These are phyloP conservation scores for Xiphophorus hellerii DNA, from an alignment of 2,113 vertebrate species.

Conservation along the genomic window DNA sequence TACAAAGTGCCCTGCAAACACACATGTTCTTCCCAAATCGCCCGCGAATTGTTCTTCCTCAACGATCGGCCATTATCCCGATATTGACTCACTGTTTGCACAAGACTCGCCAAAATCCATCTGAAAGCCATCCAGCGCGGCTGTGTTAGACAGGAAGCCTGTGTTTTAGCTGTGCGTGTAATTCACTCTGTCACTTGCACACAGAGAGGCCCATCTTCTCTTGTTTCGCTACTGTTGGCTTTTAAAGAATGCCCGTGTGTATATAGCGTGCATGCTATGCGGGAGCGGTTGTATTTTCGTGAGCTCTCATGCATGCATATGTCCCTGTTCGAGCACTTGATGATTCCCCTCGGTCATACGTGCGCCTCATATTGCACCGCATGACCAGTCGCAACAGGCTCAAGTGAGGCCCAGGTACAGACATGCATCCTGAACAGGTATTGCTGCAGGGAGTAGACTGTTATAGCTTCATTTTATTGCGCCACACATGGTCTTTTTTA, in stretches of 20 bases:
- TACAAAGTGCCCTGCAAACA: slow-evolving; percentile 64
- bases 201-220: slow-evolving; percentile 66
- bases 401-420: slow-evolving; percentile 59
- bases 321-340: slow-evolving; percentile 42
- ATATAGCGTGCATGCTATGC: slow-evolving; percentile 13
- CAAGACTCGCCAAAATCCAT: slow-evolving; percentile 67
- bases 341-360: slow-evolving; percentile 60
- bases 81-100: slow-evolving; percentile 74
- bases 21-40: slow-evolving; percentile 67
- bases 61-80: slow-evolving; percentile 61
- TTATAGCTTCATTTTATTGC: slow-evolving; percentile 56
- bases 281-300: slow-evolving; percentile 15
- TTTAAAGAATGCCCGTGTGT: slow-evolving; percentile 51
- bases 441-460: slow-evolving; percentile 50
- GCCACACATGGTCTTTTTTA: slow-evolving; percentile 43
- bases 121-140: slow-evolving; percentile 67
- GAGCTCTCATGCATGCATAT: slow-evolving; percentile 19
- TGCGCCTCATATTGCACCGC: slow-evolving; percentile 48
- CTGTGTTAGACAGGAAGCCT: slow-evolving; percentile 63
- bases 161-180: slow-evolving; percentile 70
- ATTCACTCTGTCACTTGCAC: slow-evolving; percentile 71
- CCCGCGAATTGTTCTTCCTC: slow-evolving; percentile 65
- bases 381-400: slow-evolving; percentile 71
- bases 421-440: slow-evolving; percentile 60
- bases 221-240: slow-evolving; percentile 71